These are phyloP conservation scores for Dicrostonyx torquatus DNA, from an alignment of 2,797 vertebrate species.

Conservation along the genomic window DNA sequence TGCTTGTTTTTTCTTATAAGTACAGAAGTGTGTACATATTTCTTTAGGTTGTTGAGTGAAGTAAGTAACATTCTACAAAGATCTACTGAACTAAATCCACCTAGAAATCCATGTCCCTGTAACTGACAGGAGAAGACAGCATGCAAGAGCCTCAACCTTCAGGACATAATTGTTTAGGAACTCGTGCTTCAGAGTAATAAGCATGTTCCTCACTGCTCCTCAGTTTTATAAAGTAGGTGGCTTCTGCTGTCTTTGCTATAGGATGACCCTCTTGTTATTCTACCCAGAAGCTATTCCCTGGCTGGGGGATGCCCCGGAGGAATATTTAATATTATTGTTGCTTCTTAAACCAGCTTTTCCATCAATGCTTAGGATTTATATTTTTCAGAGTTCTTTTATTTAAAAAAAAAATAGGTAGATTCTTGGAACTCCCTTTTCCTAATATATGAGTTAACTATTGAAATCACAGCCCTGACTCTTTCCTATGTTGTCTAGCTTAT, in stretches of 20 bases:
- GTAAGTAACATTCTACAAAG: neutral
- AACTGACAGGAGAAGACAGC: neutral
- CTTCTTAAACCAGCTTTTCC: neutral
- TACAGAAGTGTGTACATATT: neutral
- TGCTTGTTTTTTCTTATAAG: slow-evolving; percentile 25
- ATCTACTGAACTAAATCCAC: neutral
- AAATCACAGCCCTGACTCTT: neutral
- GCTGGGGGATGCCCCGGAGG: neutral
- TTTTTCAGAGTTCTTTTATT: neutral
- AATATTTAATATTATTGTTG: neutral
- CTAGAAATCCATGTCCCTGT: neutral
- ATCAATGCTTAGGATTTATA: neutral
- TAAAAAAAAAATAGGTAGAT: neutral
- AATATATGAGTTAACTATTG: neutral
- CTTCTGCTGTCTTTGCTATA: neutral
- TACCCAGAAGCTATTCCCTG: neutral
- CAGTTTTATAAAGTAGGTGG: neutral
- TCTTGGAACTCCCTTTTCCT: neutral
- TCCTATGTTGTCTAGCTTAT: neutral
- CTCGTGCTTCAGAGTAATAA: neutral
- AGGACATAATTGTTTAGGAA: neutral
- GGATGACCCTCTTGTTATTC: neutral
- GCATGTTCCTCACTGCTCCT: neutral
- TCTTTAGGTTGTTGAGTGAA: neutral
- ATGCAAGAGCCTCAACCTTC: fast-evolving